A percentile compares a stretch with the other conserved stretches of the same genome.
phyloP scores from a whole-genome alignment of 2,797 vertebrate genomes.

The Natrix natrix region DNA sequence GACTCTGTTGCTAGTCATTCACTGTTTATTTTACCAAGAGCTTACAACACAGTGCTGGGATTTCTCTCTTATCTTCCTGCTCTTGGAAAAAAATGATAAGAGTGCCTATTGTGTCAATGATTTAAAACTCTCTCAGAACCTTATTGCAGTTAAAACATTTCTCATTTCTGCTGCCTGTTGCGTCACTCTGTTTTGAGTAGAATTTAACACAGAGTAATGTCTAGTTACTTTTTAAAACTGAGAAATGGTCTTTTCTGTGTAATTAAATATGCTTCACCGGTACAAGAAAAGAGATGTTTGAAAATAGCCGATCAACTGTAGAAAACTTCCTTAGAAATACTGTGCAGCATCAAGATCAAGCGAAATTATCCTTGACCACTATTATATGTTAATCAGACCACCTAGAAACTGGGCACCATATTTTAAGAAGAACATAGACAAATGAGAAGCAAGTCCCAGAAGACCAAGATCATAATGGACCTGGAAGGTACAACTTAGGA shows the following conservation, averaged over 20 bases:
- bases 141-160: neutral
- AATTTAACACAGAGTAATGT: neutral
- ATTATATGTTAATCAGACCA: neutral
- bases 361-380: neutral
- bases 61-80: neutral
- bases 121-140: neutral
- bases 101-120: neutral
- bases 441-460: neutral
- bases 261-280: neutral
- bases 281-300: neutral
- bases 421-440: neutral
- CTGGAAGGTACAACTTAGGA: neutral
- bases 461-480: neutral
- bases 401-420: neutral
- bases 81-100: neutral
- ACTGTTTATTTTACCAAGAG: neutral
- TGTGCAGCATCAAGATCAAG: neutral
- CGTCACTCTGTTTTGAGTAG: neutral
- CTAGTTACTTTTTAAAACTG: neutral
- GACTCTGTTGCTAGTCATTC: neutral
- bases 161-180: neutral
- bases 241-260: neutral
- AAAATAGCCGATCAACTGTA: neutral
- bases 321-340: neutral
- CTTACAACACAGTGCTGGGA: neutral